phyloP scores from a whole-genome alignment of 2,113 vertebrate genomes.

The Carollia perspicillata region DNA sequence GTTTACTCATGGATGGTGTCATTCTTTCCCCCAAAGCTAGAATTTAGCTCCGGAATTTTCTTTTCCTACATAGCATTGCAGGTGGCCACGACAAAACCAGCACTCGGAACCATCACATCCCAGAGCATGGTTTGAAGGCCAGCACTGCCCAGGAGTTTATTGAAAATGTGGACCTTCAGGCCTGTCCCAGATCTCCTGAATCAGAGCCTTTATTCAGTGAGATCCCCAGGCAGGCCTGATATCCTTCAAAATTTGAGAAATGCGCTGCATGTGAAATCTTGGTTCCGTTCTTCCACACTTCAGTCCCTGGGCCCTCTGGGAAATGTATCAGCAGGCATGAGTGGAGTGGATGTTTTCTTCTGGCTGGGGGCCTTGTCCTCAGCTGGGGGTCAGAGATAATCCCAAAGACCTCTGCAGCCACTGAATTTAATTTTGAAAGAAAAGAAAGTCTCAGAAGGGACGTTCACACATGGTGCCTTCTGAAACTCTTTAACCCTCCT shows the following conservation, averaged over 20 bases:
- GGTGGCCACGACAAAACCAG: accelerated
- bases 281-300: not conserved
- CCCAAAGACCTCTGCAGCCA: not conserved
- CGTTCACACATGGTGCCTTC: accelerated
- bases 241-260: not conserved
- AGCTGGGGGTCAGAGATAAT: not conserved
- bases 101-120: accelerated
- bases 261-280: not conserved
- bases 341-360: not conserved
- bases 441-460: not conserved
- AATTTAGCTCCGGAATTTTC: not conserved
- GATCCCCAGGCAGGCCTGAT: not conserved
- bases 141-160: not conserved
- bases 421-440: not conserved
- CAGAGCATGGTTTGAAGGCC: not conserved
- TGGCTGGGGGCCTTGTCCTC: not conserved
- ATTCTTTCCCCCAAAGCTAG: not conserved
- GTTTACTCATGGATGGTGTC: not conserved
- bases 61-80: not conserved
- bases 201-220: not conserved
- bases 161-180: not conserved
- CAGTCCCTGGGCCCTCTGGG: not conserved
- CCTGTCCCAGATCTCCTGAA: not conserved
- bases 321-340: not conserved
- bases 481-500: not conserved